These are phyloP conservation scores for Pristionchus japonicus DNA, from an alignment of 2,888 invertebrate genomes.

Conservation along the genomic window DNA sequence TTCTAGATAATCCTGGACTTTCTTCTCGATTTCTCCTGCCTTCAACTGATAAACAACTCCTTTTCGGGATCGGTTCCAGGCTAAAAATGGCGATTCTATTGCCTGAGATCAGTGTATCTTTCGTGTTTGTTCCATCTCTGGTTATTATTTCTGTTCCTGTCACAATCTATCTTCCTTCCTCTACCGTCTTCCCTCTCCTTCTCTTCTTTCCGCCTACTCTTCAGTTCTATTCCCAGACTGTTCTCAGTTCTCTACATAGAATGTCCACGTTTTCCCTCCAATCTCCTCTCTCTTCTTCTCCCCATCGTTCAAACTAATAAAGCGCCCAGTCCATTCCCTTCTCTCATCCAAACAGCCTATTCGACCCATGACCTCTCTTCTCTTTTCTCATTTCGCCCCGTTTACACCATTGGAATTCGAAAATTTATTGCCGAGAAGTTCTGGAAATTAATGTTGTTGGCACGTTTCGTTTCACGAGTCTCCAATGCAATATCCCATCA, in stretches of 20 bases:
- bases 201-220: not conserved
- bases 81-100: not conserved
- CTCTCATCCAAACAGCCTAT: no score
- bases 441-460: constrained; percentile 8
- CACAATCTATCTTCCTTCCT: not conserved
- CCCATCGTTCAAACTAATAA: constrained; percentile 32
- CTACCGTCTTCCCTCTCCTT: not conserved
- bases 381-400: constrained; percentile 6
- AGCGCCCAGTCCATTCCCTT: not conserved
- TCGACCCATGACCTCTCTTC: constrained; percentile 27
- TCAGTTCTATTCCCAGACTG: not conserved
- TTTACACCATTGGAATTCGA: not conserved
- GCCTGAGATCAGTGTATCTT: not conserved
- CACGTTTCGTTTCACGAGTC: not conserved
- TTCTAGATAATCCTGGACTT: not conserved
- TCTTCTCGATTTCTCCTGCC: not conserved
- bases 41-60: not conserved
- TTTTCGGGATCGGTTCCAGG: not conserved
- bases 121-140: not conserved
- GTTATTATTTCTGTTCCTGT: constrained; percentile 12
- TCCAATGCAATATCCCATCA: not conserved
- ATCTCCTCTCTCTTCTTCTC: not conserved
- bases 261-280: not conserved
- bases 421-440: not conserved
- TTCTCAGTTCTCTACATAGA: not conserved